Base-by-base conservation (phyloP, 2,888 invertebrate species). In the Ophioninae sp. region DNA sequence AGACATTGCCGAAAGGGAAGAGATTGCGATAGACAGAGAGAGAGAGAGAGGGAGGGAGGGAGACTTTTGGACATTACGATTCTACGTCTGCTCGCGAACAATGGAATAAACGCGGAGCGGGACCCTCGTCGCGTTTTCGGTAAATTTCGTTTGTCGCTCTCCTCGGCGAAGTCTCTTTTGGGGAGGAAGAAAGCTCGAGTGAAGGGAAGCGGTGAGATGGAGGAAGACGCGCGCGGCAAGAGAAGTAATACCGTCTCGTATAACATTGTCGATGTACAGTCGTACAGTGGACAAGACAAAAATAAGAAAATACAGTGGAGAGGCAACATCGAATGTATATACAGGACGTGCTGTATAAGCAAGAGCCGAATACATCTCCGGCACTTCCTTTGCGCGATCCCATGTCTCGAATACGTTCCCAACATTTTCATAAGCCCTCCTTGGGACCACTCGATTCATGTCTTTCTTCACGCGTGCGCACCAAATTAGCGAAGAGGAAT, bases 91-190 rank as follows among this genome's bases (percentile, higher is more conserved):
- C 87, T 79, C 82, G 73, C 30, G 76, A 75, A 84, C 85, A 90
- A 89, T 88, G 87, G 88, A 89, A 89, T 90, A 88, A 89, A 82
- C 89, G 87, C 83, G 59, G 58, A 59, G 73, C 78, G 23, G 78
- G 81, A 80, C 77, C 82, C 79, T 77, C 73, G 79, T 82, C 77
- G 86, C 80, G 76, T 79, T 87, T 85, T 87, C 86, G 86, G 87
- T 86, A 88, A 90, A 90, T 90, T 89, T 88, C 85, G 89, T 90
- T 89, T 87, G 83, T 83, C 68, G 74, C 65, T 69, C 61, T 81
- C 82, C 69, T 86, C 78, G 80, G 79, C 78, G 81, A 81, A 78
- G 84, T 71, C 79, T 81, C 84, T 79, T 81, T 81, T 64, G 76
- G 80, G 72, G 67, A 73, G 71, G 74, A 75, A 81, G 69, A 74